Conservation (phyloP, 2,888 invertebrate genomes). For the Eremobia ochroleuca region DNA sequence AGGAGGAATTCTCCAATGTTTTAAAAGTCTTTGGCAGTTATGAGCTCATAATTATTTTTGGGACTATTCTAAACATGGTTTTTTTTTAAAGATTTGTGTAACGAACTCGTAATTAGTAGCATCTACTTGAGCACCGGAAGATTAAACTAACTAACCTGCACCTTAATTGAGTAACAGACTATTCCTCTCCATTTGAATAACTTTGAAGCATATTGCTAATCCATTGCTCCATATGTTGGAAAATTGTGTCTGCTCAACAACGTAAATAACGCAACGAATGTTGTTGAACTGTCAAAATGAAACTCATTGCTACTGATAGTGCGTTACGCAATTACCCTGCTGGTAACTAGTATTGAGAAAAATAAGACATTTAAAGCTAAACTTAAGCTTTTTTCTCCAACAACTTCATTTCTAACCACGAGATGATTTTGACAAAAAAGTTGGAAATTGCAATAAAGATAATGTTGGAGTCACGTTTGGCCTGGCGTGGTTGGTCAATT, state of each 20-base stretch:
- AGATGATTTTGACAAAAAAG: background rate
- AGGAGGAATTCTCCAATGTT: background rate
- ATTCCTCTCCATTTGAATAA: no score
- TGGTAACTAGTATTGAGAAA: background rate
- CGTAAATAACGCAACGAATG: no score
- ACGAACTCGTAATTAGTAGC: no score
- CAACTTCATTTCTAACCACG: background rate
- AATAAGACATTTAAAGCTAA: background rate
- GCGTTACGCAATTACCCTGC: no score
- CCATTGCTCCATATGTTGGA: no score
- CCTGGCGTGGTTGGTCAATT: constrained; percentile 10
- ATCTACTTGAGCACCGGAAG: constrained; percentile 4
- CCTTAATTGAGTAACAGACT: no score
- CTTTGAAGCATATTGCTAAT: no score
- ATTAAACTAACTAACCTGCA: background rate
- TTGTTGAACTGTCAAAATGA: no score
- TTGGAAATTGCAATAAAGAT: background rate
- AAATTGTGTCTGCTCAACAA: no score
- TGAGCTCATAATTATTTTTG: background rate
- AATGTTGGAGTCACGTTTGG: background rate
- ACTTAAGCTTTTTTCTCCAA: background rate
- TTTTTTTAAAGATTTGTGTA: background rate
- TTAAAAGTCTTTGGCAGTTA: background rate
- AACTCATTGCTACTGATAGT: no score
- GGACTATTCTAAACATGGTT: background rate